Percentiles rank a stretch among this genome's conserved stretches.
Conservation (phyloP, 2,888 invertebrate genomes). For the Siphlonurus alternatus region DNA sequence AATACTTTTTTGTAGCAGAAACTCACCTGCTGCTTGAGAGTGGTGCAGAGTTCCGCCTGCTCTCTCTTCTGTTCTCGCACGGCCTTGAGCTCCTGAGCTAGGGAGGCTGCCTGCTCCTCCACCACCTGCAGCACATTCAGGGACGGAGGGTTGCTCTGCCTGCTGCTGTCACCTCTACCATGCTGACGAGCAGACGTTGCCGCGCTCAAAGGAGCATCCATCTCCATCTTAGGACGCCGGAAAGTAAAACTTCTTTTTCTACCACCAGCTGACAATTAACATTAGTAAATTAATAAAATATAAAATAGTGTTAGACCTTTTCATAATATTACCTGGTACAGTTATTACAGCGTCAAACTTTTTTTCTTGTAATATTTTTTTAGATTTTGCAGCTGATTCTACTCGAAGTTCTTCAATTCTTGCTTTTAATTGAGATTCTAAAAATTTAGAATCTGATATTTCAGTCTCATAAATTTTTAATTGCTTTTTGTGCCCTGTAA, state of each 20-base stretch:
- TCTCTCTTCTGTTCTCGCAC: background rate
- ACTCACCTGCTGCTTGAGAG: background rate
- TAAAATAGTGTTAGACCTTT: background rate
- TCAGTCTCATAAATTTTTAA: constrained; percentile 35
- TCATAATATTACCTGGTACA: constrained; percentile 15
- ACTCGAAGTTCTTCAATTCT: constrained; percentile 43
- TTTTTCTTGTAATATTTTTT: constrained; percentile 31
- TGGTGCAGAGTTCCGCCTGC: background rate
- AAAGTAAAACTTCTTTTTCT: background rate
- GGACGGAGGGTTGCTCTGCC: background rate
- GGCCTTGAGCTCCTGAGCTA: background rate
- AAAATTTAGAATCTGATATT: constrained; percentile 38
- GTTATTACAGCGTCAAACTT: constrained; percentile 24
- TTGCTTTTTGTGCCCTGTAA: constrained; percentile 31
- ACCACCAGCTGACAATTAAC: background rate
- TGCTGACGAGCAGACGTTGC: background rate
- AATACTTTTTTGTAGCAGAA: too few species aligned
- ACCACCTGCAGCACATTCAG: background rate
- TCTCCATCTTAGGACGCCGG: background rate
- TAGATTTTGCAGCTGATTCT: constrained; percentile 39
- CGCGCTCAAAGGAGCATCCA: background rate
- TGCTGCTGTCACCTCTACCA: background rate
- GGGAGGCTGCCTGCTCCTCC: background rate
- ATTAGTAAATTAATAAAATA: background rate
- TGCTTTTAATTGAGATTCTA: constrained; percentile 38